A percentile compares a stretch with the other conserved stretches of the same genome.
Evolutionary conservation across 2,113 vertebrate species (phyloP).

Genomic region (Circaetus gallicus): DNA sequence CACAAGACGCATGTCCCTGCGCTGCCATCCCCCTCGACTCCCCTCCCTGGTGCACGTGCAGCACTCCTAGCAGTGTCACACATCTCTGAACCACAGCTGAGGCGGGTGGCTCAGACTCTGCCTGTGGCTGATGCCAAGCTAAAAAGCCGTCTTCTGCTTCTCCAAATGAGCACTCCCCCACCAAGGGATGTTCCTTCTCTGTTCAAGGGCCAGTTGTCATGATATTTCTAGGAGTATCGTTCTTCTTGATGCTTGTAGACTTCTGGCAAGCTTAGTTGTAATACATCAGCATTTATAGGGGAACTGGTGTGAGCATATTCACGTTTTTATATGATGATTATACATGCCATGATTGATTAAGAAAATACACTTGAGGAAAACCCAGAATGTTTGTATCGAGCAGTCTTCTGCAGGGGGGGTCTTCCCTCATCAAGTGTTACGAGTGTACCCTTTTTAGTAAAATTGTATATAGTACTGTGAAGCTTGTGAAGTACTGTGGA

Average conservation of each 20-base stretch:
- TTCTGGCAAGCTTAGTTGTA: not conserved
- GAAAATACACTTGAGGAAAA: not conserved
- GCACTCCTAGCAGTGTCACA: too few species aligned
- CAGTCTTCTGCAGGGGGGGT: not conserved
- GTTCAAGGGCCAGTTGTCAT: not conserved
- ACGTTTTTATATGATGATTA: not conserved
- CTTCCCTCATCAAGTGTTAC: not conserved
- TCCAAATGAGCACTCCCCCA: not conserved
- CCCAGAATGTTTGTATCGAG: accelerated
- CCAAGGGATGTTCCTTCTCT: not conserved
- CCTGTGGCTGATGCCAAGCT: accelerated
- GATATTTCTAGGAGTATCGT: accelerated
- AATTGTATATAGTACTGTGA: not conserved
- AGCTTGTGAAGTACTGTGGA: not conserved
- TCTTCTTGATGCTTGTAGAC: not conserved
- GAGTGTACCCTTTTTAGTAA: not conserved
- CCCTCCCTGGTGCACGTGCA: accelerated
- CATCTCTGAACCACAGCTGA: not conserved
- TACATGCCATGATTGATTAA: not conserved
- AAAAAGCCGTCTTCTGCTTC: not conserved
- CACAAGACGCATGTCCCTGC: accelerated
- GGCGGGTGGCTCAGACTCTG: not conserved
- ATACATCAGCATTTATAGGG: not conserved
- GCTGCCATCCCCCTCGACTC: accelerated
- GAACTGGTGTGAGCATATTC: not conserved